Evolutionary conservation across 2,113 vertebrate species (phyloP).

Genomic region (Erythrocercus mccallii): DNA sequence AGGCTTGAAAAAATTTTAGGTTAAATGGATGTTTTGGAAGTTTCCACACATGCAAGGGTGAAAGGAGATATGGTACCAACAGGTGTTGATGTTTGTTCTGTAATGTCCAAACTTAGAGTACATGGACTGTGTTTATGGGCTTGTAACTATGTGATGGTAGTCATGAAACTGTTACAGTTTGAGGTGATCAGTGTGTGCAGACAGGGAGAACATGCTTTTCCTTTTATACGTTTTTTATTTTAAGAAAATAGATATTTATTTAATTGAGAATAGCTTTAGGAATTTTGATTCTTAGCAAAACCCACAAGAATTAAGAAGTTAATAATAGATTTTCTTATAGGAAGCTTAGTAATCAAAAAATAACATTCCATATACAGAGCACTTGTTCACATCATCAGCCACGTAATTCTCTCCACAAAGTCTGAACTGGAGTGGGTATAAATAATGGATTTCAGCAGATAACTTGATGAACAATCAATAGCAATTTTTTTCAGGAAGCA

Average conservation of each 20-base stretch:
- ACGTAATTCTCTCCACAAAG: not conserved
- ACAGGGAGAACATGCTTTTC: not conserved
- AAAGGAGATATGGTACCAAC: not conserved
- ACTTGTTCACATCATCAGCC: constrained; percentile 29
- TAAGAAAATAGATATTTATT: not conserved
- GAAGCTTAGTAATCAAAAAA: not conserved
- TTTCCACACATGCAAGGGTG: not conserved
- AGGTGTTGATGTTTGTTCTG: not conserved
- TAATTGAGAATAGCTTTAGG: not conserved
- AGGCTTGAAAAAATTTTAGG: not conserved
- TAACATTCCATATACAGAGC: not conserved
- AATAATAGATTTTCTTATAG: not conserved
- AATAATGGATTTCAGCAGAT: constrained; percentile 30
- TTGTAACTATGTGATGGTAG: not conserved
- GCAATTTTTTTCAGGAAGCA: constrained; percentile 25
- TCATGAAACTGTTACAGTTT: not conserved
- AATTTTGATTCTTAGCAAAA: not conserved
- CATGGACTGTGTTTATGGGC: not conserved
- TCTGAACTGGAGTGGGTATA: not conserved
- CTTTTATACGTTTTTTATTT: not conserved
- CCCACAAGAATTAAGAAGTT: not conserved
- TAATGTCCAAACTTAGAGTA: not conserved
- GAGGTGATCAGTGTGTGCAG: not conserved
- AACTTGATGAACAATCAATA: constrained; percentile 59
- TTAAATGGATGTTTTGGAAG: not conserved